These are phyloP conservation scores for Molothrus aeneus DNA, from an alignment of 2,797 vertebrate genomes.

Conservation along the genomic window DNA sequence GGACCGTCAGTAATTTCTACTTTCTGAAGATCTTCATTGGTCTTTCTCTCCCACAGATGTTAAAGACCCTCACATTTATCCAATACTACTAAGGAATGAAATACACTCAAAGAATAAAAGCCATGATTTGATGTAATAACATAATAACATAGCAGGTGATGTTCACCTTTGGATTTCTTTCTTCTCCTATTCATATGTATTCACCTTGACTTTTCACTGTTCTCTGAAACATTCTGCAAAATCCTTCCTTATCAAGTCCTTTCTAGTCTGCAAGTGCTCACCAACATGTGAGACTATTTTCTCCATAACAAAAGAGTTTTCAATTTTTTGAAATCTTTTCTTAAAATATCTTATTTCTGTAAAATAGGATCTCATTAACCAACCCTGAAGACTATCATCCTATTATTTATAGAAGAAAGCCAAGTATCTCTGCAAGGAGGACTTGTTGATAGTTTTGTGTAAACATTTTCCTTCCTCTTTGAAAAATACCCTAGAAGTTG, in stretches of 20 bases:
- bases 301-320: background rate
- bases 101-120: background rate
- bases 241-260: background rate
- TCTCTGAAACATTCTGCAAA: background rate
- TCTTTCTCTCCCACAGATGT: background rate
- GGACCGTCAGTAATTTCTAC: background rate
- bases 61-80: background rate
- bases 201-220: background rate
- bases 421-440: background rate
- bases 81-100: background rate
- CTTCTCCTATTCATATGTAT: background rate
- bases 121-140: background rate
- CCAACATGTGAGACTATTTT: background rate
- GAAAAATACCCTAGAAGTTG: background rate
- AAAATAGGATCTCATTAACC: background rate
- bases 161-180: background rate
- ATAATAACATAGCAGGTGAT: background rate
- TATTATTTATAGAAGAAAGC: background rate
- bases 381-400: background rate
- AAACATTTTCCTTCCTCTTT: background rate
- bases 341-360: background rate
- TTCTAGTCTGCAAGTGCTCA: background rate
- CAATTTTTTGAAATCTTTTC: background rate
- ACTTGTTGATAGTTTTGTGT: background rate
- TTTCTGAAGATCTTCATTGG: background rate